Evolutionary conservation across 1,140 invertebrate species (phyloP).

Genomic region (Drosophila busckii): DNA sequence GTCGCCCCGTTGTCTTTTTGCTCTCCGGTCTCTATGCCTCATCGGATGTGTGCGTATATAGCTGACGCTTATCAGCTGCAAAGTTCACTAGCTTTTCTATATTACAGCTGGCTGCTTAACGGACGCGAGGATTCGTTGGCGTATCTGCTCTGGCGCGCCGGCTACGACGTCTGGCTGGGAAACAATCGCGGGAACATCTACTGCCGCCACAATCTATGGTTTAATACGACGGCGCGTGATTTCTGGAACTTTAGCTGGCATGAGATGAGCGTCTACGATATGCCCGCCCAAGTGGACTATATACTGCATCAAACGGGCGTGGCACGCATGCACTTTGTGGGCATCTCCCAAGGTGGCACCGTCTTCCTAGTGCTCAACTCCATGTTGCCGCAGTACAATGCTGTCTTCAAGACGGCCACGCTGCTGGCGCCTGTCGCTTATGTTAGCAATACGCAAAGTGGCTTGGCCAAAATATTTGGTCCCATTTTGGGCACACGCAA

Average conservation of each 20-base stretch:
- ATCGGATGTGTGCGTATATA: conserved; percentile 61
- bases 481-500: conserved; percentile 66
- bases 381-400: conserved; percentile 81
- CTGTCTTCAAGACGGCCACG: conserved; percentile 81
- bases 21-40: conserved; percentile 87
- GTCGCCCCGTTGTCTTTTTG: conserved; percentile 82
- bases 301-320: conserved; percentile 81
- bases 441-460: conserved; percentile 76
- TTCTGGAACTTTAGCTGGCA: conserved; percentile 83
- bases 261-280: conserved; percentile 85
- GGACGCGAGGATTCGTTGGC: conserved; percentile 76
- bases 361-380: conserved; percentile 81
- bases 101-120: conserved; percentile 62
- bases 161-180: conserved; percentile 87
- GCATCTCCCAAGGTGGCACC: conserved; percentile 83
- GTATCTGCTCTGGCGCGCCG: conserved; percentile 84
- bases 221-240: conserved; percentile 78
- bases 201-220: conserved; percentile 81
- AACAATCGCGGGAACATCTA: conserved; percentile 86
- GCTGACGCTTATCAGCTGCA: too few relatives aligned
- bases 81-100: neutral
- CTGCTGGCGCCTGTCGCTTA: conserved; percentile 82
- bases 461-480: conserved; percentile 74
- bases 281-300: conserved; percentile 85
- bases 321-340: conserved; percentile 79